These are phyloP conservation scores for Sesia bembeciformis DNA, from an alignment of 2,888 invertebrate species.

Conservation along the genomic window DNA sequence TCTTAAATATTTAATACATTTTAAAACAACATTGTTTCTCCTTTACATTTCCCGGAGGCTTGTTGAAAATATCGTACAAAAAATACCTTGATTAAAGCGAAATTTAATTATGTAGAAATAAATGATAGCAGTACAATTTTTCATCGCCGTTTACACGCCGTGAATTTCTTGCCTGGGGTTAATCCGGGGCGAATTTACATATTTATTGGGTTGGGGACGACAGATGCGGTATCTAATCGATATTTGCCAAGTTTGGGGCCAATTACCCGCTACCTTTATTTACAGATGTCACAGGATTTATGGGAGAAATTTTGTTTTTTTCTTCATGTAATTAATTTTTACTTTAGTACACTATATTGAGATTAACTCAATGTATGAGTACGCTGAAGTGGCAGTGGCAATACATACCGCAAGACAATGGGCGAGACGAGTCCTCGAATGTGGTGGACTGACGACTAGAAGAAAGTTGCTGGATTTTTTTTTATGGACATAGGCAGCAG, in stretches of 20 bases:
- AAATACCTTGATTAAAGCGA: not conserved
- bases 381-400: too few species aligned
- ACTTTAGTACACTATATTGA: too few species aligned
- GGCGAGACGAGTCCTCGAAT: too few species aligned
- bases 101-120: slow-evolving; percentile 6
- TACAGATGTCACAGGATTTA: not conserved
- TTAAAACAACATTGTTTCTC: too few species aligned
- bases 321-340: not conserved
- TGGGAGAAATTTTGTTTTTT: not conserved
- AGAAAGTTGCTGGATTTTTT: too few species aligned
- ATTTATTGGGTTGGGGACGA: slow-evolving; percentile 50
- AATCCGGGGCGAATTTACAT: slow-evolving; percentile 51
- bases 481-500: too few species aligned
- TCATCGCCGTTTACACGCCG: not conserved
- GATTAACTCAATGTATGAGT: too few species aligned
- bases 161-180: slow-evolving; percentile 2
- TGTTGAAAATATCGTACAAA: too few species aligned
- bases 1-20: too few species aligned
- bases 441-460: too few species aligned
- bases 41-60: too few species aligned
- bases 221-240: slow-evolving; percentile 51
- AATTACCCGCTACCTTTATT: not conserved
- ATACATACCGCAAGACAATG: too few species aligned
- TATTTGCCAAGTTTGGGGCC: slow-evolving; percentile 21
- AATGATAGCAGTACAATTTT: slow-evolving; percentile 6